phyloP scores from a whole-genome alignment of 2,797 vertebrate genomes.

The Lacerta bilineata region DNA sequence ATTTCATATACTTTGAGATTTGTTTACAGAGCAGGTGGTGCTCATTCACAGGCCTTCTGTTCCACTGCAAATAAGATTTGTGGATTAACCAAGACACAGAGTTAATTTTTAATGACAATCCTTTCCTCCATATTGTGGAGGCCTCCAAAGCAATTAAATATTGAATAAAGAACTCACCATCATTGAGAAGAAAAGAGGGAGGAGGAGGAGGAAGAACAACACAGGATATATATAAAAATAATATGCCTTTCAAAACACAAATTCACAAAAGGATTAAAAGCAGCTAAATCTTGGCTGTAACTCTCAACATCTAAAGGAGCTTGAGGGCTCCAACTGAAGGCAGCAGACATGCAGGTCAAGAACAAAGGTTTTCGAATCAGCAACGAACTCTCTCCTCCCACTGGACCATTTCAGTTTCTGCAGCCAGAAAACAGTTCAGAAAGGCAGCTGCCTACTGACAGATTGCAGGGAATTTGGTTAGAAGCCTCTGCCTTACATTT shows the following conservation, averaged over 20 bases:
- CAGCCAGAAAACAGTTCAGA: conserved; percentile 12
- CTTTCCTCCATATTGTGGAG: neutral
- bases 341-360: neutral
- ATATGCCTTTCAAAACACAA: neutral
- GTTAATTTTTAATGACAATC: conserved; percentile 12
- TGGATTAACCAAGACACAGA: neutral
- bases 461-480: conserved; percentile 18
- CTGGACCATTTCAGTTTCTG: neutral
- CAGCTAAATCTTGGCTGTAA: neutral
- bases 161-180: neutral
- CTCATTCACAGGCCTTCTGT: neutral
- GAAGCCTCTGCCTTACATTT: neutral
- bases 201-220: neutral
- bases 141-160: neutral
- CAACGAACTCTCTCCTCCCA: neutral
- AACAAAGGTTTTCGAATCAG: conserved; percentile 41
- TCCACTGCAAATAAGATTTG: conserved; percentile 9
- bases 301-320: neutral
- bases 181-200: neutral
- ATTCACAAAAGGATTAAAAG: conserved; percentile 22
- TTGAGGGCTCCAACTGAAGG: conserved; percentile 4
- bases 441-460: conserved; percentile 15
- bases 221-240: neutral
- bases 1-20: neutral
- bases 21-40: neutral